Evolutionary conservation across 2,888 invertebrate species (phyloP).

Genomic region (Diloba caeruleocephala): DNA sequence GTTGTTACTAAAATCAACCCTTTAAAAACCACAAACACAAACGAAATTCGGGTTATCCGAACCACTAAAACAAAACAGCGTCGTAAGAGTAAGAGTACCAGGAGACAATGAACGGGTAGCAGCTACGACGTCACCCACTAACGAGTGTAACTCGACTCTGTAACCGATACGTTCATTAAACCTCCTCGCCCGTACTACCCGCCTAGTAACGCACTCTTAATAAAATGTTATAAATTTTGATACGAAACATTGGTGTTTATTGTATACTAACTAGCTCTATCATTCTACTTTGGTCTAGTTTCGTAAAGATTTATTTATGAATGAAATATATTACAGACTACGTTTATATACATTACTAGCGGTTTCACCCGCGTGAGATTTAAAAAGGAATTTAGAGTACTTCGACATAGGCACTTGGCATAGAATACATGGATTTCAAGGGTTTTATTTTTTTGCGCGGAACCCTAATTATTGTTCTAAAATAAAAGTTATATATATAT

Average conservation of each 20-base stretch:
- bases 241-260: constrained; percentile 47
- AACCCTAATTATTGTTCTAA: no score
- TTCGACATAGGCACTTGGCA: no score
- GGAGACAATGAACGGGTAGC: constrained; percentile 72
- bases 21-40: not conserved
- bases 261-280: constrained; percentile 27
- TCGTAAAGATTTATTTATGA: constrained; percentile 28
- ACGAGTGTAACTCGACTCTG: constrained; percentile 81
- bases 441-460: no score
- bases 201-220: constrained; percentile 67
- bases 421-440: no score
- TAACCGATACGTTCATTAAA: constrained; percentile 83
- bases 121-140: constrained; percentile 68
- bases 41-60: constrained; percentile 19
- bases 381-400: no score
- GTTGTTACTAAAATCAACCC: no score
- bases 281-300: constrained; percentile 22
- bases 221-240: constrained; percentile 63
- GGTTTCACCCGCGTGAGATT: no score
- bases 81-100: constrained; percentile 56
- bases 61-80: constrained; percentile 41
- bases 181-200: constrained; percentile 66
- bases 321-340: constrained; percentile 22
- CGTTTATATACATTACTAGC: no score
- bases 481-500: no score